These are phyloP conservation scores for Hippolais icterina DNA, from an alignment of 2,113 vertebrate species.

Conservation along the genomic window DNA sequence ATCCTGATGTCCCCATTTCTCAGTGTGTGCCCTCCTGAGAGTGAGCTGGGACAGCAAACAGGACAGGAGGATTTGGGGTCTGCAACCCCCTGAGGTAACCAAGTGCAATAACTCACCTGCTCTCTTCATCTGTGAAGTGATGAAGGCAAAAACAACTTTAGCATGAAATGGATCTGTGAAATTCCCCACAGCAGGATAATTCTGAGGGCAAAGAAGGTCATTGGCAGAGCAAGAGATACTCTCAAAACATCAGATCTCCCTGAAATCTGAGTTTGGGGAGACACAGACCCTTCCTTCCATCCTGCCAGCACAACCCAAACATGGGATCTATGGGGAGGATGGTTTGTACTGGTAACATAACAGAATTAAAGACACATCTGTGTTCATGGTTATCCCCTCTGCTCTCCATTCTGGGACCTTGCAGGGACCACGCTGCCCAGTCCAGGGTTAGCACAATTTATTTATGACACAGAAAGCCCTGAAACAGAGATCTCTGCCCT, in stretches of 20 bases:
- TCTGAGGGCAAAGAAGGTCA: neutral
- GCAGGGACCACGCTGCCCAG: neutral
- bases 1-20: neutral
- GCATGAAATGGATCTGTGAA: neutral
- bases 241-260: neutral
- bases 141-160: neutral
- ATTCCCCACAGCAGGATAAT: neutral
- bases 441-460: too few relatives aligned
- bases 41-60: neutral
- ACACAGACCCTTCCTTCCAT: neutral
- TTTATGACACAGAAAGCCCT: neutral
- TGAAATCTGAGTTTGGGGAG: neutral
- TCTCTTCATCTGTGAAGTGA: neutral
- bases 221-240: neutral
- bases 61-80: neutral
- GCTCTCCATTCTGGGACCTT: neutral
- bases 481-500: neutral
- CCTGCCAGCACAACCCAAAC: neutral
- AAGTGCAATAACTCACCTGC: neutral
- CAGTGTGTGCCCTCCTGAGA: neutral
- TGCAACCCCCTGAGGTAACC: neutral
- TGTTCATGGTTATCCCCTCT: accelerated
- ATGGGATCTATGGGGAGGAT: too few relatives aligned
- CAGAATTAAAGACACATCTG: neutral
- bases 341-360: accelerated